phyloP scores from a whole-genome alignment of 2,797 vertebrate genomes.

The Luscinia luscinia region DNA sequence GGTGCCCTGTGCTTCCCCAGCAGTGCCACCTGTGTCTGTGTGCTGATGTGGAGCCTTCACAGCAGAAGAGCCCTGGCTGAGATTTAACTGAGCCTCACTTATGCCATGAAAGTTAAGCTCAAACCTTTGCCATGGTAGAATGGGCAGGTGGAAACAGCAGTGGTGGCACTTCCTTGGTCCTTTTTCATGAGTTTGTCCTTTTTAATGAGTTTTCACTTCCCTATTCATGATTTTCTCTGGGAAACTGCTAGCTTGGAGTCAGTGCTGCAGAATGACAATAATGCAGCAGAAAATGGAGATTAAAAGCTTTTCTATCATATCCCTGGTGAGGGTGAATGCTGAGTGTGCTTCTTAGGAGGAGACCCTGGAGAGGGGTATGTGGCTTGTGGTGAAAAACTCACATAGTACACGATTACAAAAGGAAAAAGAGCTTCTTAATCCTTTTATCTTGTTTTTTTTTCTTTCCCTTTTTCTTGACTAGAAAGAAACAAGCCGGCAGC shows the following conservation, averaged over 20 bases:
- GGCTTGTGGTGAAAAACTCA: background rate
- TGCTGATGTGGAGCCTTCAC: background rate
- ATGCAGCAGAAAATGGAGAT: background rate
- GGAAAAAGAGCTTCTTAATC: background rate
- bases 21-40: accelerated
- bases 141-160: accelerated
- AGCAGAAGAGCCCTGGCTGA: background rate
- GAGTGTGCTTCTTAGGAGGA: background rate
- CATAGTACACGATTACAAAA: background rate
- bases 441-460: background rate
- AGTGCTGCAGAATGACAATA: background rate
- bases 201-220: background rate
- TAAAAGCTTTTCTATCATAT: background rate
- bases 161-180: background rate
- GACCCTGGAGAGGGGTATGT: background rate
- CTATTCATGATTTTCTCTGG: background rate
- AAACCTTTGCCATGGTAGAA: background rate
- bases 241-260: background rate
- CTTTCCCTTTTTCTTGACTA: background rate
- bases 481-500: background rate
- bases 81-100: background rate
- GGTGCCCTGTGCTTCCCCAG: background rate
- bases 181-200: background rate
- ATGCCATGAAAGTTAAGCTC: background rate
- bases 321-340: background rate